phyloP scores from a whole-genome alignment of 2,797 vertebrate genomes.

The Dicrostonyx torquatus region DNA sequence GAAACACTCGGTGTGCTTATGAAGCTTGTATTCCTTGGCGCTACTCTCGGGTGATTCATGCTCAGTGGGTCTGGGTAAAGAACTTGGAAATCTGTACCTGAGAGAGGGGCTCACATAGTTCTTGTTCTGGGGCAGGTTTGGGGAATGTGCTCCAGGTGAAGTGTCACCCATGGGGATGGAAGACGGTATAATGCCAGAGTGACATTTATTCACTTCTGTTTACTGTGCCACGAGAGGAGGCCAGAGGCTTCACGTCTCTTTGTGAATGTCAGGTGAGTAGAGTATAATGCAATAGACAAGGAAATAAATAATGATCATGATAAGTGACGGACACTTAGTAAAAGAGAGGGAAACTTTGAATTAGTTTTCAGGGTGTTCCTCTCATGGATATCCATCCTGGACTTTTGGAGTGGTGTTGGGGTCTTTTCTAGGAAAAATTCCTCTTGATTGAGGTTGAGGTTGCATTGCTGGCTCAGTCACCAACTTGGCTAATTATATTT shows the following conservation, averaged over 20 bases:
- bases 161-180: neutral
- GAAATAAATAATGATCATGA: neutral
- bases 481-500: neutral
- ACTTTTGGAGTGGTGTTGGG: neutral
- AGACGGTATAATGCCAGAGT: neutral
- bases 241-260: neutral
- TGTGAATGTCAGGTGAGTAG: neutral
- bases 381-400: neutral
- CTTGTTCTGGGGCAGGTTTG: neutral
- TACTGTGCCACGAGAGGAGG: neutral
- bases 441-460: neutral
- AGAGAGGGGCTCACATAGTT: neutral
- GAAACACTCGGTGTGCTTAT: neutral
- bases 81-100: neutral
- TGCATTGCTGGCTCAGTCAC: neutral
- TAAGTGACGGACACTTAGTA: neutral
- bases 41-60: neutral
- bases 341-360: neutral
- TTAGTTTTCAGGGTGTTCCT: neutral
- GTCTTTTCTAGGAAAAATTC: neutral
- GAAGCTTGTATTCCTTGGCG: neutral
- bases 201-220: neutral
- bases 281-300: neutral
- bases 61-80: neutral
- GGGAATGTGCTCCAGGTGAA: neutral